Percentiles rank a stretch among this genome's conserved stretches.
These are phyloP conservation scores for Phaonia tiefii DNA, from an alignment of 2,888 invertebrate species.

Conservation along the genomic window DNA sequence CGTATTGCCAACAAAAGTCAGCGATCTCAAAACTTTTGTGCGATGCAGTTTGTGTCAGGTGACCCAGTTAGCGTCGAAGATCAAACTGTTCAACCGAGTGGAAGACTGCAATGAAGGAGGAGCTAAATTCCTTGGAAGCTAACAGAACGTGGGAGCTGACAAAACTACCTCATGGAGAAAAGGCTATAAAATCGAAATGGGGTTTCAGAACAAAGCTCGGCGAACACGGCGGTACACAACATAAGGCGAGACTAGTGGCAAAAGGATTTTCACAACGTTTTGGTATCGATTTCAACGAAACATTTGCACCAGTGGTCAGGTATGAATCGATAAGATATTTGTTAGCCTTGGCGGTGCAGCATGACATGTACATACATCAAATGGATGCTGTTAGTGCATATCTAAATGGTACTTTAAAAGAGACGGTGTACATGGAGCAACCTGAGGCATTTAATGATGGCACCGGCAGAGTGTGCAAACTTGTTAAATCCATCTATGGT, in stretches of 20 bases:
- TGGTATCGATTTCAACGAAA: slow-evolving; percentile 32
- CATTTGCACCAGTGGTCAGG: slow-evolving; percentile 1
- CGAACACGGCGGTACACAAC: not conserved
- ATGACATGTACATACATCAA: no score
- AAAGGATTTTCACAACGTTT: slow-evolving; percentile 20
- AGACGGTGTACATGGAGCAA: no score
- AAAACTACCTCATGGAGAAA: slow-evolving; percentile 25
- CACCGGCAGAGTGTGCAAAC: no score
- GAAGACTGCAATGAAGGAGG: slow-evolving; percentile 38
- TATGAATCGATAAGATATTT: slow-evolving; percentile 19
- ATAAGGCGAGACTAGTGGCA: slow-evolving; percentile 39
- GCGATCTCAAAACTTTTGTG: slow-evolving; percentile 47
- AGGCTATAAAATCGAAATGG: slow-evolving; percentile 30
- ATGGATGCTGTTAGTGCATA: not conserved
- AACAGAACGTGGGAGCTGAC: slow-evolving; percentile 29
- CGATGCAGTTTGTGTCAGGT: slow-evolving; percentile 22
- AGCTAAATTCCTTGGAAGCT: slow-evolving; percentile 27
- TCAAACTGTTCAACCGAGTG: no score
- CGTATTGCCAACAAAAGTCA: slow-evolving; percentile 28
- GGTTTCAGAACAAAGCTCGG: slow-evolving; percentile 30
- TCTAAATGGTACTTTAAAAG: slow-evolving; percentile 15
- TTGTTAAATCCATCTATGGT: no score
- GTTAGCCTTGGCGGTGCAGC: not conserved
- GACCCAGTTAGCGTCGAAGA: slow-evolving; percentile 44
- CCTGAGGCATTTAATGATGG: slow-evolving; percentile 17